Evolutionary conservation across 2,888 invertebrate species (phyloP).

Genomic region (Hetaerina titia): DNA sequence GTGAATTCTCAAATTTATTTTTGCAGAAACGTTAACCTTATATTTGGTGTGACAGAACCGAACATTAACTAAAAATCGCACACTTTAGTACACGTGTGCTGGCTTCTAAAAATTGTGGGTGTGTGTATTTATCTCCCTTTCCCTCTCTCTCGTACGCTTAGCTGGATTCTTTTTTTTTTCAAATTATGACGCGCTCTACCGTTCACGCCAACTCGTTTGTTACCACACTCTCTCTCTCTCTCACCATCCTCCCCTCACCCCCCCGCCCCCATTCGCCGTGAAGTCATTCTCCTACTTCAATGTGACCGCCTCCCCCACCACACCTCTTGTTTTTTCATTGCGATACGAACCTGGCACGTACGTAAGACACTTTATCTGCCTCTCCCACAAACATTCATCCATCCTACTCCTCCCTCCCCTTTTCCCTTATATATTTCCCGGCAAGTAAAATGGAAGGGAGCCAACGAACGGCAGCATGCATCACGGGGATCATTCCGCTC

Average conservation of each 20-base stretch:
- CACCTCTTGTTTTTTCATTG: background rate
- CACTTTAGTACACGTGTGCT: background rate
- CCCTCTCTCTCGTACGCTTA: background rate
- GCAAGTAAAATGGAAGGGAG: no score
- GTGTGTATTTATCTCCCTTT: background rate
- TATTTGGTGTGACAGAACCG: background rate
- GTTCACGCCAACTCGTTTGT: conserved; percentile 47
- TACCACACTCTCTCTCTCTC: background rate
- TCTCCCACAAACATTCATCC: background rate
- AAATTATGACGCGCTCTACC: background rate
- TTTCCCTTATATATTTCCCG: no score
- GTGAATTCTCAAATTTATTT: background rate
- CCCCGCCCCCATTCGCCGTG: background rate
- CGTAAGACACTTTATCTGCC: background rate
- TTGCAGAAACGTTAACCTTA: background rate
- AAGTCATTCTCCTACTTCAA: background rate
- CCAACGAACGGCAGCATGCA: no score
- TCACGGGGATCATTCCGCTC: no score
- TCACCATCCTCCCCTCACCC: background rate
- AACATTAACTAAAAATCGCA: background rate
- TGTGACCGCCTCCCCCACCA: background rate
- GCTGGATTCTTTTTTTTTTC: background rate
- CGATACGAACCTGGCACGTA: background rate
- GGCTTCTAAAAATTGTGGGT: background rate
- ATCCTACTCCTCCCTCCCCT: background rate